Base-by-base conservation (phyloP, 2,797 vertebrate species). In the Gymnoscopelus braueri region DNA sequence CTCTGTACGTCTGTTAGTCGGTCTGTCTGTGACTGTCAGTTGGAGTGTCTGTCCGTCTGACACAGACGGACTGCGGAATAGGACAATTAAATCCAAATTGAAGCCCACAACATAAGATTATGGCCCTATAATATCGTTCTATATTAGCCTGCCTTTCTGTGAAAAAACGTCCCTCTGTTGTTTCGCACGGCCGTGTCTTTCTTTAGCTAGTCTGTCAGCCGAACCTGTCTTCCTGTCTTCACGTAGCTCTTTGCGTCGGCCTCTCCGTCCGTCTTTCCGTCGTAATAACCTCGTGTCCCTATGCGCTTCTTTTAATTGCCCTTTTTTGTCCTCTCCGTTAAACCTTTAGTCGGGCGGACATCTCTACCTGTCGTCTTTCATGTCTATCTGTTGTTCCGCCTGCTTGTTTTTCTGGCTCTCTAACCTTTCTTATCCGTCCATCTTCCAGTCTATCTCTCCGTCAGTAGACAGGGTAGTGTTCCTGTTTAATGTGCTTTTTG, bases 401-500 rank as follows among this genome's bases (percentile, higher is more conserved):
- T 48, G 58, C 56, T 63, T 63, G 23, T 61, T 29, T 51, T 60
- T 65, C 53, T 64, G 59, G 49, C 14, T 44, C 39, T 61, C 67
- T 70, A 60, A 77, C 77, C 79, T 81, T 29, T 74, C 66, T 8
- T 54, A 4, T 72, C 70, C 57, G 71, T 85, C 79, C 71, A 58
- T 70, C 78, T 24, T 64, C 78, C 74, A 61, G 80, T 83, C 77
- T 77, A 19, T 72, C 77, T 82, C 72, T 82, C 71, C 11, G 69
- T 55, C 59, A 60, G 69, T 73, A 60, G 78, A 83, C 81, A 84
- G 84, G 32, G 81, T 85, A 81, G 82, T 74, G 83, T 84, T 87
- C 85, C 73, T 76, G 81, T 78, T 72, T 80, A 89, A 89, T 92
- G 91, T 92, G 91, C 91, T 92, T 92, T 91, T 92, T 92, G 91